Evolutionary conservation across 2,888 invertebrate genomes (phyloP).

Genomic region (Lasioglossum calceatum): DNA sequence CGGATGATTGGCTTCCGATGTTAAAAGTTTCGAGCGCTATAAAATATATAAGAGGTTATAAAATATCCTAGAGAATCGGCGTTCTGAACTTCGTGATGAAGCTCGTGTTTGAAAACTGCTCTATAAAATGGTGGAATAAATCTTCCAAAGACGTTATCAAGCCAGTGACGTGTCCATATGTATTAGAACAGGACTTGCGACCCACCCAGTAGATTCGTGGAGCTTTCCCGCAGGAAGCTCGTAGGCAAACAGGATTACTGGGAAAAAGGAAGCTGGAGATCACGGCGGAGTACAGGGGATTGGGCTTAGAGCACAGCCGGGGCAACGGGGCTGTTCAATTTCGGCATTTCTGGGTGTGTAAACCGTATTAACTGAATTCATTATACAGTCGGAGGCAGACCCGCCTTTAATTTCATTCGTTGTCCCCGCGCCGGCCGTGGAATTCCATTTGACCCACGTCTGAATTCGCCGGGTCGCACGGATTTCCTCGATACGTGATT

Average conservation of each 20-base stretch:
- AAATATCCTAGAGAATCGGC: neutral
- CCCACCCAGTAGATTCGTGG: neutral
- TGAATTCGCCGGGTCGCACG: slow-evolving; percentile 48
- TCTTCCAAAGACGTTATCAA: neutral
- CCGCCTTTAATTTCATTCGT: slow-evolving; percentile 55
- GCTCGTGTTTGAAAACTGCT: neutral
- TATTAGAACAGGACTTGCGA: neutral
- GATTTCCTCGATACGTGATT: slow-evolving; percentile 57
- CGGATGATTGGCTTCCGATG: neutral
- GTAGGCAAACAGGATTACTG: slow-evolving; percentile 18
- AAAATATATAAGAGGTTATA: neutral
- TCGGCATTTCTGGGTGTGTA: slow-evolving; percentile 45
- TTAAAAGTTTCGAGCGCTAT: neutral
- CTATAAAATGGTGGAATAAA: neutral
- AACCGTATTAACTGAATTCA: slow-evolving; percentile 60
- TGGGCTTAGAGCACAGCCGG: neutral
- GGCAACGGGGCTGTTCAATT: slow-evolving; percentile 43
- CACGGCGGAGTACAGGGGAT: slow-evolving; percentile 5
- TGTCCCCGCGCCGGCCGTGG: slow-evolving; percentile 37
- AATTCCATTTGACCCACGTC: slow-evolving; percentile 56
- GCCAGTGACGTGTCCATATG: neutral
- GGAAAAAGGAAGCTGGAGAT: slow-evolving; percentile 9
- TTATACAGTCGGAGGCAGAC: slow-evolving; percentile 49
- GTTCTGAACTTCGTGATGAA: neutral
- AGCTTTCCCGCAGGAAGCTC: neutral